Percentiles rank a stretch among this genome's conserved stretches.
Conservation (phyloP, 2,888 invertebrate genomes). For the Sminthurides aquaticus region DNA sequence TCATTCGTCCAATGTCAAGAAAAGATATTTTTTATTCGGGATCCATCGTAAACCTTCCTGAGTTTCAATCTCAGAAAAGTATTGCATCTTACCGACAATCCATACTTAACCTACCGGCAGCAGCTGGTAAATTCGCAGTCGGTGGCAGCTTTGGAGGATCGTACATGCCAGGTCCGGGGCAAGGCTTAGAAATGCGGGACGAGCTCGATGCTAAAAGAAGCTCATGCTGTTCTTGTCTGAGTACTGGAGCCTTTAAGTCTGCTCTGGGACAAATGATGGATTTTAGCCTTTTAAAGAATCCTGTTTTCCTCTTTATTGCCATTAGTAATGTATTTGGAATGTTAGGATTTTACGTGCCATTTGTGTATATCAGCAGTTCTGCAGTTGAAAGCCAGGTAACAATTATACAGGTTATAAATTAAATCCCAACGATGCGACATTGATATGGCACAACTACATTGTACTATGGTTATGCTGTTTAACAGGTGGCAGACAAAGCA, state of each 20-base stretch:
- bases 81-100: conserved; percentile 84
- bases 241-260: conserved; percentile 58
- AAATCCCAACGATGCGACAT: neutral
- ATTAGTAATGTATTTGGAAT: conserved; percentile 94
- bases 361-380: conserved; percentile 84
- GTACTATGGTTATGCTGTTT: neutral
- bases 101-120: conserved; percentile 73
- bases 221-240: conserved; percentile 32
- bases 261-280: conserved; percentile 86
- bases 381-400: conserved; percentile 60
- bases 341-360: conserved; percentile 94
- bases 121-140: too few species aligned
- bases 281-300: conserved; percentile 75
- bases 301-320: conserved; percentile 83
- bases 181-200: conserved; percentile 10
- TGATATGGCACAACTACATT: too few species aligned
- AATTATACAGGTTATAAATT: conserved; percentile 31
- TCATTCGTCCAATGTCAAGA: conserved; percentile 81
- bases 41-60: conserved; percentile 84
- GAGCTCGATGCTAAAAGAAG: neutral
- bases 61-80: conserved; percentile 86
- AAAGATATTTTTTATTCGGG: conserved; percentile 98
- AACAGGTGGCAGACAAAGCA: conserved; percentile 17
- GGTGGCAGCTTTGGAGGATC: conserved; percentile 17
- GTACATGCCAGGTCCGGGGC: conserved; percentile 22